phyloP scores from a whole-genome alignment of 2,888 invertebrate genomes.

The Agriotes lineatus region DNA sequence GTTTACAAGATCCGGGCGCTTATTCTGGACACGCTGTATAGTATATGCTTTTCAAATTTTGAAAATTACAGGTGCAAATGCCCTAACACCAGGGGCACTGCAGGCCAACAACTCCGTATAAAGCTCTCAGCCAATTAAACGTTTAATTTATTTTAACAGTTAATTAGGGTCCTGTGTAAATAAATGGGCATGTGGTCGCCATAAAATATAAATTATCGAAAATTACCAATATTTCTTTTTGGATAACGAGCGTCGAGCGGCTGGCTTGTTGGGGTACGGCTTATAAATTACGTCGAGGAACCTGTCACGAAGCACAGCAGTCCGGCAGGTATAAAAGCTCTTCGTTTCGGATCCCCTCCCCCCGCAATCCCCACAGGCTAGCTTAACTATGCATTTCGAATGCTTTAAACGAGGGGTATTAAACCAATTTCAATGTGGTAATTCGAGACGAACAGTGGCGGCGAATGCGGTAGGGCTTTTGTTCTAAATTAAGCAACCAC shows the following conservation, averaged over 20 bases:
- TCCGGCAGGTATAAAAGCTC: constrained; percentile 30
- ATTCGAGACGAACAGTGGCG: constrained; percentile 21
- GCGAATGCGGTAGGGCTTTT: background rate
- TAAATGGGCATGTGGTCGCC: constrained; percentile 55
- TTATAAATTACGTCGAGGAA: constrained; percentile 35
- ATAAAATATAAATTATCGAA: constrained; percentile 59
- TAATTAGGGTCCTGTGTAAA: constrained; percentile 61
- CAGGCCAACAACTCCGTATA: background rate
- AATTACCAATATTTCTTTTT: constrained; percentile 60
- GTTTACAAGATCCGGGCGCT: no score
- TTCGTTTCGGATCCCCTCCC: constrained; percentile 18
- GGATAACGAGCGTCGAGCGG: constrained; percentile 54
- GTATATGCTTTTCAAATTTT: no score
- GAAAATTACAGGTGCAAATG: background rate
- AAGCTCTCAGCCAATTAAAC: constrained; percentile 52
- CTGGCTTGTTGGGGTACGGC: constrained; percentile 28
- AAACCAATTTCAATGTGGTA: constrained; percentile 32
- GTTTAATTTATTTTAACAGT: constrained; percentile 58
- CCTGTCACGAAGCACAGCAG: constrained; percentile 36
- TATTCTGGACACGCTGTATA: no score
- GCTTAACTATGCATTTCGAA: constrained; percentile 36
- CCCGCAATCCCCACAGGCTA: constrained; percentile 6
- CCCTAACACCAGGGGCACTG: background rate
- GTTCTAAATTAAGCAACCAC: no score
- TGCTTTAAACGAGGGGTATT: constrained; percentile 19